Base-by-base conservation (phyloP, 2,888 invertebrate genomes). In the Ctenicera cuprea region DNA sequence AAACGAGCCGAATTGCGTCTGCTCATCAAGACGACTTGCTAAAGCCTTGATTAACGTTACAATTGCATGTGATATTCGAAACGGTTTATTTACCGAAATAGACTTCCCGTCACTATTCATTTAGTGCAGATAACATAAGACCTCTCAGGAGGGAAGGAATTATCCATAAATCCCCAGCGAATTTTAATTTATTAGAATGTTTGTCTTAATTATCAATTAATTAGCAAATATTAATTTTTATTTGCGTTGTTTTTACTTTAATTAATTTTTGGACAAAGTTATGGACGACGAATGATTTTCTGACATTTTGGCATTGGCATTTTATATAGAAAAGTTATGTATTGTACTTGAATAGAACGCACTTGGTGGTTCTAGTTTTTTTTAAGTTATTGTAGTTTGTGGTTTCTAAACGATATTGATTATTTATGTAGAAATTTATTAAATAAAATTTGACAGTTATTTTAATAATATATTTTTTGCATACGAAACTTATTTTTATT, bases 201-300 rank as follows among this genome's bases (percentile, higher is more conserved):
- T 26, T 52, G 52, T 52, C 52, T 52, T 26, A 20, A 52, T 52
- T 52, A 52, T 52, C 26, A 26, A 52, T 52, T 52, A 16, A 52
- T 52, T n/a, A 52, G 5, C 20, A 52, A 52, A 52, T 52, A 26
- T 26, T 26, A 52, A 52, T 52, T 52, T 48, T 52, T 48, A 48
- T 8, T 48, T 11, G 52, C 9, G 26, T 50, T 16, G 9, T n/a
- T 50, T 50, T 20, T 52, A 14, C 22, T 5, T 48, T 48, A 48
- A 48, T 48, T 48, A 48, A 48, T 48, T 48, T 18, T 52, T 26
- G 52, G 52, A n/a, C 26, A 26, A 9, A 26, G 3, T 26, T 26
- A 26, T 52, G 22, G n/a, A 11, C 3, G n/a, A n/a, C 26, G 5
- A 5, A 20, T 18, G 4, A 9, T 48, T 11, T 48, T 48, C n/a